Conservation (phyloP, 2,888 invertebrate species). For the Eupithecia insigniata region DNA sequence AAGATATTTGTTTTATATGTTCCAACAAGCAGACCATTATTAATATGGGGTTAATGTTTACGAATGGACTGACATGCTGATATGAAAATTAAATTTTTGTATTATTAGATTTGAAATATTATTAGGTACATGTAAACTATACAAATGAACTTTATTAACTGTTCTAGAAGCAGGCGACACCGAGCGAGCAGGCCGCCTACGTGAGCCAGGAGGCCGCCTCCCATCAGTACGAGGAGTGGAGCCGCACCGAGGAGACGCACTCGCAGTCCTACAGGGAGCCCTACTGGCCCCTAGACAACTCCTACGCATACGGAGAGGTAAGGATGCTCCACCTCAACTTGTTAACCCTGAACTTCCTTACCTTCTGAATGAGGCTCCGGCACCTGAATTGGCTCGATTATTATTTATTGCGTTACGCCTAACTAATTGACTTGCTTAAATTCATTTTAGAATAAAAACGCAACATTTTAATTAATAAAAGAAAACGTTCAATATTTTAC, state of each 20-base stretch:
- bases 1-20: too few relatives aligned
- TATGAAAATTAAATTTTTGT: too few relatives aligned
- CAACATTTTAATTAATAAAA: background rate
- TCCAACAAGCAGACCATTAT: too few relatives aligned
- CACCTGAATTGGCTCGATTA: background rate
- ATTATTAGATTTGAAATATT: too few relatives aligned
- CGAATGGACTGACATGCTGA: too few relatives aligned
- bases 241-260: slow-evolving; percentile 49
- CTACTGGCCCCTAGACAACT: slow-evolving; percentile 61
- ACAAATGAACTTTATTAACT: too few relatives aligned
- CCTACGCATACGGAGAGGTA: slow-evolving; percentile 64
- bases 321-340: slow-evolving; percentile 28
- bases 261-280: slow-evolving; percentile 52
- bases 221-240: slow-evolving; percentile 50
- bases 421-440: background rate
- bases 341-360: background rate
- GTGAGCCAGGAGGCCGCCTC: slow-evolving; percentile 31
- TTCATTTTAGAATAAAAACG: background rate
- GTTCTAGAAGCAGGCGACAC: too few relatives aligned
- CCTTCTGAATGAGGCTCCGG: background rate
- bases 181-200: background rate
- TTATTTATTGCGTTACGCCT: background rate
- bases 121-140: too few relatives aligned
- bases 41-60: too few relatives aligned
- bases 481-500: background rate